Evolutionary conservation across 1,140 invertebrate species (phyloP).

Genomic region (Drosophila kanapiae): DNA sequence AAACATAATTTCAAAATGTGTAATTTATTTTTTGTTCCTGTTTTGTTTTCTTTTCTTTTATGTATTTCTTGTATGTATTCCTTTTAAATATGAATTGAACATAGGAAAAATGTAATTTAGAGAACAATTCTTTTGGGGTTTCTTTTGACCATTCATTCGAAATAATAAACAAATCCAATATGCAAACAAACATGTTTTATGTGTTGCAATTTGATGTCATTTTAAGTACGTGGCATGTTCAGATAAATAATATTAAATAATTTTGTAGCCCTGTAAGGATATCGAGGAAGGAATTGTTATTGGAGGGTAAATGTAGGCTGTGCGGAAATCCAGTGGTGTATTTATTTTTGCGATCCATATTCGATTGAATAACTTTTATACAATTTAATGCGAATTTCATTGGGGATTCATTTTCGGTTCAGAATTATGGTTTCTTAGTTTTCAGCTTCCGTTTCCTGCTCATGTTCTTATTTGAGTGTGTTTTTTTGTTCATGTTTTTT

Average conservation of each 20-base stretch:
- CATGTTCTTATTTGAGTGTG: conserved; percentile 31
- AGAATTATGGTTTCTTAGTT: neutral
- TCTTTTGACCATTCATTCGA: conserved; percentile 16
- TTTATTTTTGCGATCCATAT: conserved; percentile 49
- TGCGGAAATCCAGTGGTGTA: conserved; percentile 58
- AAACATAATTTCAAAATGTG: conserved; percentile 76
- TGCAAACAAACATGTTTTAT: conserved; percentile 52
- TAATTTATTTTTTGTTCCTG: conserved; percentile 63
- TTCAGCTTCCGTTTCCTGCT: conserved; percentile 28
- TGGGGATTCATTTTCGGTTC: conserved; percentile 15
- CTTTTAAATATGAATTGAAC: conserved; percentile 55
- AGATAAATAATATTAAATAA: conserved; percentile 55
- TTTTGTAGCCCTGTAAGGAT: conserved; percentile 30
- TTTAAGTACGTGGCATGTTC: conserved; percentile 73
- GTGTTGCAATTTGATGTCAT: conserved; percentile 69
- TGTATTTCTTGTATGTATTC: too few species aligned
- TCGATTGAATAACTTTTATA: conserved; percentile 63
- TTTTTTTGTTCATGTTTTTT: neutral
- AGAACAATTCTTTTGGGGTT: conserved; percentile 15
- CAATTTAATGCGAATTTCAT: conserved; percentile 52
- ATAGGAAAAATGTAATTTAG: conserved; percentile 27
- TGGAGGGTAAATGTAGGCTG: conserved; percentile 36
- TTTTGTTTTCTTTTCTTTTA: conserved; percentile 69
- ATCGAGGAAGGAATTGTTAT: conserved; percentile 7
- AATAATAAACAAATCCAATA: conserved; percentile 49